Conservation (phyloP, 2,113 vertebrate species). For the Vidua chalybeata region DNA sequence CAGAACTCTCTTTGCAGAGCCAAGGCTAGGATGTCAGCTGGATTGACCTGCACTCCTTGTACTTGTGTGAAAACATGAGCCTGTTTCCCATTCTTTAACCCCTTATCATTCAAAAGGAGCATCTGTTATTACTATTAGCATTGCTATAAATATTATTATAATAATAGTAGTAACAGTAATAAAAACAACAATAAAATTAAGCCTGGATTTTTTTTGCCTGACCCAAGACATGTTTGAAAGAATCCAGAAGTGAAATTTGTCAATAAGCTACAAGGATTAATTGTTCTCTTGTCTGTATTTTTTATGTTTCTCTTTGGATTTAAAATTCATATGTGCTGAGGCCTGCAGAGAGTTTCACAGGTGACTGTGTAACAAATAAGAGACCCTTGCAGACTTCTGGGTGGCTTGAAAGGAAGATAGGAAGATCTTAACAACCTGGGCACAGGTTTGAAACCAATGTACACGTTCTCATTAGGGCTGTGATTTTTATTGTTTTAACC, state of each 20-base stretch:
- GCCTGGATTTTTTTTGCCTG: background rate
- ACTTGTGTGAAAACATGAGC: background rate
- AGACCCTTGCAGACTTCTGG: background rate
- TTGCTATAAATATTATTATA: background rate
- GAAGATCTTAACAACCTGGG: background rate
- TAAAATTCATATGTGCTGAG: background rate
- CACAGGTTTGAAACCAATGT: background rate
- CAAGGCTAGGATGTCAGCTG: conserved; percentile 20
- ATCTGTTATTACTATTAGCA: background rate
- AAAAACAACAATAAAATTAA: background rate
- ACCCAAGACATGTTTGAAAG: background rate
- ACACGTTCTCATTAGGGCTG: background rate
- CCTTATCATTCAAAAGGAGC: background rate
- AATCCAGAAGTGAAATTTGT: background rate
- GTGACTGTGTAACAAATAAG: background rate
- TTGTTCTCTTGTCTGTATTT: background rate
- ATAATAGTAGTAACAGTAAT: background rate
- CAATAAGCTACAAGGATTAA: background rate
- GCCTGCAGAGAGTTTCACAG: background rate
- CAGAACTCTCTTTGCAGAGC: conserved; percentile 26
- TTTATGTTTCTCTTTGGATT: background rate
- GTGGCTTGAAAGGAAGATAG: background rate
- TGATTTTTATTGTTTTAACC: background rate
- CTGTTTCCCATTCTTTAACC: background rate
- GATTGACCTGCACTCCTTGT: conserved; percentile 35